Evolutionary conservation across 2,888 invertebrate species (phyloP).

Genomic region (Ectemnius cavifrons): DNA sequence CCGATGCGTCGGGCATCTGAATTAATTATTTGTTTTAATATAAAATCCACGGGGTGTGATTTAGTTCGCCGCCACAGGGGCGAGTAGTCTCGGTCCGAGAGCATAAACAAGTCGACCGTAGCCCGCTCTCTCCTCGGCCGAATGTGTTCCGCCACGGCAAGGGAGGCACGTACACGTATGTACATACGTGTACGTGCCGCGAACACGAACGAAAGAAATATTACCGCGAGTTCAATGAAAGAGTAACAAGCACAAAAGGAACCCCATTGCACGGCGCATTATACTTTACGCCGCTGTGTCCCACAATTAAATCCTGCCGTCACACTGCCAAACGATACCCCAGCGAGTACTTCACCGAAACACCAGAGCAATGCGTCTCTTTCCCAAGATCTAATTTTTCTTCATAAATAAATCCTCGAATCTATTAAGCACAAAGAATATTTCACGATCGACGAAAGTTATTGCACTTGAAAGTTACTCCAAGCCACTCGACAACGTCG

Average conservation of each 20-base stretch:
- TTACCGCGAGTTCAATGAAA: constrained; percentile 42
- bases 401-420: too few relatives aligned
- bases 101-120: constrained; percentile 74
- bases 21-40: constrained; percentile 78
- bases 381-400: too few relatives aligned
- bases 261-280: constrained; percentile 20
- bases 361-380: too few relatives aligned
- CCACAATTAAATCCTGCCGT: too few relatives aligned
- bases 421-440: too few relatives aligned
- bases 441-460: too few relatives aligned
- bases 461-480: too few relatives aligned
- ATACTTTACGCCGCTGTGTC: background rate
- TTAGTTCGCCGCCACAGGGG: constrained; percentile 74
- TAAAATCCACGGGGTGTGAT: constrained; percentile 77
- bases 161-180: constrained; percentile 19
- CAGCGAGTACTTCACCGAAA: too few relatives aligned
- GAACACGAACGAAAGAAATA: constrained; percentile 60
- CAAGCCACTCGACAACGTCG: too few relatives aligned
- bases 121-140: constrained; percentile 11
- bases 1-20: constrained; percentile 74
- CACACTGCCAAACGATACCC: too few relatives aligned
- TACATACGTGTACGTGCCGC: constrained; percentile 9
- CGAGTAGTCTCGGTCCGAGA: constrained; percentile 59
- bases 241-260: constrained; percentile 48
- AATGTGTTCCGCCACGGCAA: constrained; percentile 26